Percentiles rank a stretch among this genome's conserved stretches.
These are phyloP conservation scores for Stylophora pistillata DNA, from an alignment of 64 coral and sea anemone species.

Conservation along the genomic window DNA sequence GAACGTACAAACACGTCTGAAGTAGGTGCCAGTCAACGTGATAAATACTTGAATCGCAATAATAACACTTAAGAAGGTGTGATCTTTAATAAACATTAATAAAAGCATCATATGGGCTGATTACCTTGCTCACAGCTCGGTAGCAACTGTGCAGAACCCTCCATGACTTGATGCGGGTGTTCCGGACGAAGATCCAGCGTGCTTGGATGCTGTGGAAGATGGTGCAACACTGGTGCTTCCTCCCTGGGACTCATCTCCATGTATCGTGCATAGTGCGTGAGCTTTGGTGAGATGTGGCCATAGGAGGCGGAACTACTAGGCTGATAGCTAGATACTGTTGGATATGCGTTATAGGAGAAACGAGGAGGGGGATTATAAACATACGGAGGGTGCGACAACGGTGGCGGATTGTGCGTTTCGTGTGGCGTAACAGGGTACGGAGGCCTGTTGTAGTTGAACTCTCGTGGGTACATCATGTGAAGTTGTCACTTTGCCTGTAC, in stretches of 20 bases:
- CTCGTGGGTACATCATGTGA: constrained; percentile 43
- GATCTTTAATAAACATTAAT: constrained; percentile 65
- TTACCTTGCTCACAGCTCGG: constrained; percentile 72
- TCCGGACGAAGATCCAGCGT: constrained; percentile 14
- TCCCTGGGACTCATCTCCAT: constrained; percentile 53
- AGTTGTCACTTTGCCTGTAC: not conserved
- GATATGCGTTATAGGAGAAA: constrained; percentile 49
- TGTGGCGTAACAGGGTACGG: constrained; percentile 36
- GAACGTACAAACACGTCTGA: constrained; percentile 17
- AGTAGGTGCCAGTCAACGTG: constrained; percentile 6
- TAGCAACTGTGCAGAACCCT: constrained; percentile 12
- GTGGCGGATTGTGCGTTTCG: constrained; percentile 57
- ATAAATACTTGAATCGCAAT: constrained; percentile 11
- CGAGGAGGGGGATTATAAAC: constrained; percentile 54
- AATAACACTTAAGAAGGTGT: constrained; percentile 61
- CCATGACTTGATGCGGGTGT: constrained; percentile 24
- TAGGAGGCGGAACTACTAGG: constrained; percentile 31
- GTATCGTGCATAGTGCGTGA: constrained; percentile 35
- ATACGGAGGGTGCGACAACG: constrained; percentile 65
- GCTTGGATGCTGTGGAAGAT: constrained; percentile 50
- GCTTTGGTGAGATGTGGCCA: constrained; percentile 11
- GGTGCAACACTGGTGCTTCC: constrained; percentile 28
- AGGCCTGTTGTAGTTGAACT: constrained; percentile 55
- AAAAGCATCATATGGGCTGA: constrained; percentile 36
- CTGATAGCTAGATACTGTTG: constrained; percentile 29